These are phyloP conservation scores for Falco berigora DNA, from an alignment of 2,797 vertebrate species.

Conservation along the genomic window DNA sequence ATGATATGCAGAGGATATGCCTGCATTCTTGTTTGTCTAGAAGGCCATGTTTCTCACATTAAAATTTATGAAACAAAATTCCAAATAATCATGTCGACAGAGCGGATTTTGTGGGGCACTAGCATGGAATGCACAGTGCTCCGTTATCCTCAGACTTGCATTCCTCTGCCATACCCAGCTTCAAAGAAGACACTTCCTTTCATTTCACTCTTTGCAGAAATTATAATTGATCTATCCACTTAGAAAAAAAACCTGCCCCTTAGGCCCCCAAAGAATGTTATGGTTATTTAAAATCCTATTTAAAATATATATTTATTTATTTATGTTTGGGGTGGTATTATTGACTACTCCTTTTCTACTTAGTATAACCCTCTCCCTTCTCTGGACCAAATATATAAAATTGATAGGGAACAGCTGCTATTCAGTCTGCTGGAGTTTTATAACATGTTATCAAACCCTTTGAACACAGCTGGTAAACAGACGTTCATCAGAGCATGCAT, in stretches of 20 bases:
- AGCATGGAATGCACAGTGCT: neutral
- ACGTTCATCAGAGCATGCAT: neutral
- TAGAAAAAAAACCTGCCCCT: neutral
- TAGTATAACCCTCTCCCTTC: neutral
- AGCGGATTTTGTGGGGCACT: slow-evolving; percentile 13
- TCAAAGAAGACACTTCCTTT: neutral
- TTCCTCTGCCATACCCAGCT: neutral
- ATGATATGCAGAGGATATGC: neutral
- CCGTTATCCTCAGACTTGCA: neutral
- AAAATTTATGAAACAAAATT: slow-evolving; percentile 57
- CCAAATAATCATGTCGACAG: neutral
- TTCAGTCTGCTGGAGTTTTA: slow-evolving; percentile 43
- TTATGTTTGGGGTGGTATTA: neutral
- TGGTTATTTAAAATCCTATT: neutral
- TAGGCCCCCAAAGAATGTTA: neutral
- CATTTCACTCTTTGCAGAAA: neutral
- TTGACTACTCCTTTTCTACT: neutral
- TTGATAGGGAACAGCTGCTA: slow-evolving; percentile 55
- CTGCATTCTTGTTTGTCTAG: slow-evolving; percentile 61
- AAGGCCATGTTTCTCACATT: slow-evolving; percentile 40
- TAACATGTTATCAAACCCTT: slow-evolving; percentile 60
- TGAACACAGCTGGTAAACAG: slow-evolving; percentile 61
- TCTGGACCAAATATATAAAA: neutral
- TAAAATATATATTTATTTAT: neutral
- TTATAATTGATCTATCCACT: neutral